These are phyloP conservation scores for Podotricha telesiphe DNA, from an alignment of 2,888 invertebrate genomes.

Conservation along the genomic window DNA sequence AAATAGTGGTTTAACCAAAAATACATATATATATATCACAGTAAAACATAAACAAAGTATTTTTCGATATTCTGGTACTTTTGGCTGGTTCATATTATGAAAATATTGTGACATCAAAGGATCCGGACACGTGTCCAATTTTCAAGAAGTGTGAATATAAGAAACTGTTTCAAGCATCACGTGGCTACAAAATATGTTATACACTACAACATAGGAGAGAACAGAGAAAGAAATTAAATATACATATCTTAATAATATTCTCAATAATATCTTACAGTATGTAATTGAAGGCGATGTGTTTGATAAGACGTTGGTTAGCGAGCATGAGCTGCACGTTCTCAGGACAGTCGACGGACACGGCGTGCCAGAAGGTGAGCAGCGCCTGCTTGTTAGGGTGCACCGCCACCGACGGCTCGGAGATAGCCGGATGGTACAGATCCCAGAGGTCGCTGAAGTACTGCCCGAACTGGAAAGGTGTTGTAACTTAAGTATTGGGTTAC, in stretches of 20 bases:
- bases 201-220: too few relatives aligned
- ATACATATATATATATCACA: too few relatives aligned
- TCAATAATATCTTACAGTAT: conserved; percentile 89
- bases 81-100: too few relatives aligned
- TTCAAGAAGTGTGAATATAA: too few relatives aligned
- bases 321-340: conserved; percentile 95
- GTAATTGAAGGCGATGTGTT: conserved; percentile 98
- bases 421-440: conserved; percentile 96
- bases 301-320: conserved; percentile 93
- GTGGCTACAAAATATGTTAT: too few relatives aligned
- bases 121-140: too few relatives aligned
- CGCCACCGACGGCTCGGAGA: conserved; percentile 96
- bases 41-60: too few relatives aligned
- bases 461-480: conserved; percentile 87
- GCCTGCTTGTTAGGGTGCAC: conserved; percentile 98
- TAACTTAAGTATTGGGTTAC: not conserved
- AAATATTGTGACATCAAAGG: too few relatives aligned
- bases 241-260: not conserved
- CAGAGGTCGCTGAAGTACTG: conserved; percentile 95
- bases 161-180: too few relatives aligned
- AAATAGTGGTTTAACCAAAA: too few relatives aligned
- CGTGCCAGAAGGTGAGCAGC: conserved; percentile 96
- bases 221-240: too few relatives aligned
- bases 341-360: conserved; percentile 95
- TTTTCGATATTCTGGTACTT: too few relatives aligned